Percentiles rank a stretch among this genome's conserved stretches.
These are phyloP conservation scores for Coenobita brevimanus DNA, from an alignment of 1,140 invertebrate species.

Conservation along the genomic window DNA sequence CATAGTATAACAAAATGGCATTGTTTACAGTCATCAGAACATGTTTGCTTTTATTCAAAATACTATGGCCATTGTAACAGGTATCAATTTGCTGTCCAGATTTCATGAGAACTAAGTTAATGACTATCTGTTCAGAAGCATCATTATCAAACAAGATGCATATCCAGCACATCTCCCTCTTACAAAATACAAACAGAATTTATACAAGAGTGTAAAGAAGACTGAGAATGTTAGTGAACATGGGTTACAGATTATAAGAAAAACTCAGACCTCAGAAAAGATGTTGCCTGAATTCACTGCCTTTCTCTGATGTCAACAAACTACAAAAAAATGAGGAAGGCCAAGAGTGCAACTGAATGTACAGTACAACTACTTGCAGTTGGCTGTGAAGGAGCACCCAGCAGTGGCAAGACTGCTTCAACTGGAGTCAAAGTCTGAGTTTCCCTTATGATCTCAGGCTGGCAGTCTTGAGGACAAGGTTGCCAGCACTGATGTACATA, in stretches of 20 bases:
- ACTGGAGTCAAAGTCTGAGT: no score
- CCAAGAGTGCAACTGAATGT: no score
- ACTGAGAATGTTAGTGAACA: slow-evolving; percentile 38
- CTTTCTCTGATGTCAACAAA: no score
- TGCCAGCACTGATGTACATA: slow-evolving; percentile 29
- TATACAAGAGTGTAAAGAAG: slow-evolving; percentile 21
- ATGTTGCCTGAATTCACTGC: no score
- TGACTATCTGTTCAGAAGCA: slow-evolving; percentile 14
- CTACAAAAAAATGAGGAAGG: no score
- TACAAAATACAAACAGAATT: neutral
- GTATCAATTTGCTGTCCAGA: neutral
- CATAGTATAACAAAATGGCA: neutral
- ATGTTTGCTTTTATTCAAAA: neutral
- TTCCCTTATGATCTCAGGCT: neutral
- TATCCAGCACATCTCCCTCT: neutral
- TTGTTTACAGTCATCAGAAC: neutral
- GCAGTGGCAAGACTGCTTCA: no score
- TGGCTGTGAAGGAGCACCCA: no score
- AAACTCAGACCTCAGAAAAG: neutral
- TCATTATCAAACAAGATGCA: slow-evolving; percentile 14
- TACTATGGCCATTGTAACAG: neutral
- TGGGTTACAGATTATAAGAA: neutral
- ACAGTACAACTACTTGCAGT: no score
- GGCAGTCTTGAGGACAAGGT: neutral
- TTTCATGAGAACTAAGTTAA: slow-evolving; percentile 27